These are phyloP conservation scores for Chiloscyllium punctatum DNA, from an alignment of 2,797 vertebrate genomes.

Conservation along the genomic window DNA sequence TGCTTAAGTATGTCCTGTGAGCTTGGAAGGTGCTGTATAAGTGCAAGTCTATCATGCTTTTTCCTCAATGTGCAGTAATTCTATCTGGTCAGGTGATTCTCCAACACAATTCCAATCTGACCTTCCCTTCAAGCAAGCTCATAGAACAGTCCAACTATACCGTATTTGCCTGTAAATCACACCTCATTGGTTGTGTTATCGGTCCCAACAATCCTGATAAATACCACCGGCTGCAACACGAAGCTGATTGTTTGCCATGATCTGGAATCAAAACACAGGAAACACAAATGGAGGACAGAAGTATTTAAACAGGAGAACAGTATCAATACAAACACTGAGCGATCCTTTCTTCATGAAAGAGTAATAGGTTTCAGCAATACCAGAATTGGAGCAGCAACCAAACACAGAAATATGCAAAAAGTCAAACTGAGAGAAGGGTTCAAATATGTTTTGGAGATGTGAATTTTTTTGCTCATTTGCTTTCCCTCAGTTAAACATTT, in stretches of 20 bases:
- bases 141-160: not conserved
- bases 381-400: not conserved
- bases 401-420: too few relatives aligned
- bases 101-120: not conserved
- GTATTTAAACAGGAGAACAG: not conserved
- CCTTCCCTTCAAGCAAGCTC: not conserved
- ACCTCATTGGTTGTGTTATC: slow-evolving; percentile 98
- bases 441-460: too few relatives aligned
- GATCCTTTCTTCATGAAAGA: not conserved
- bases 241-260: slow-evolving; percentile 91
- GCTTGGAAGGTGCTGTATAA: not conserved
- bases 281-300: not conserved
- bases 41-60: not conserved
- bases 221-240: slow-evolving; percentile 83
- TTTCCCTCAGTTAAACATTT: too few relatives aligned
- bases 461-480: too few relatives aligned
- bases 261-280: slow-evolving; percentile 55
- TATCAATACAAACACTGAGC: not conserved
- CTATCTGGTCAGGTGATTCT: not conserved
- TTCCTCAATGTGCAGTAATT: not conserved
- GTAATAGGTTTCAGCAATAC: not conserved
- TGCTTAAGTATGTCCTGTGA: not conserved
- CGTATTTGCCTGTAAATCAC: not conserved
- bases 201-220: slow-evolving; percentile 92
- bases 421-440: too few relatives aligned